phyloP scores from a whole-genome alignment of 2,797 vertebrate genomes.

The Ctenopoma multispine region DNA sequence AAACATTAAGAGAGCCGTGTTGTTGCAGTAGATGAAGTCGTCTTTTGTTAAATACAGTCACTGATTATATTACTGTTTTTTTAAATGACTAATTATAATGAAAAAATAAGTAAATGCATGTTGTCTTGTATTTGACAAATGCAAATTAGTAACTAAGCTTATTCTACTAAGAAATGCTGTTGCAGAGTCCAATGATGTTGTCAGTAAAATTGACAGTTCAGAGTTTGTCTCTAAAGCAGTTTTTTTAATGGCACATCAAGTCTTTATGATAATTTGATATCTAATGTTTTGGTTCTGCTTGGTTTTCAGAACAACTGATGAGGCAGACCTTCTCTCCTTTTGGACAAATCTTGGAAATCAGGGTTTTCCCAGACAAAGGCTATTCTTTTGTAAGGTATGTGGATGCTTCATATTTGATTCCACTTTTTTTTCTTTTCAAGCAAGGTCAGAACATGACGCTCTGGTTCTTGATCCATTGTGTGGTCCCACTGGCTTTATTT shows the following conservation, averaged over 20 bases:
- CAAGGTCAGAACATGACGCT: neutral
- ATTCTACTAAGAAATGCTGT: neutral
- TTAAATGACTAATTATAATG: too few relatives aligned
- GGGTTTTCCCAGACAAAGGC: slow-evolving; percentile 98
- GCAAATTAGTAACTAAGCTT: too few relatives aligned
- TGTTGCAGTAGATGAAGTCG: too few relatives aligned
- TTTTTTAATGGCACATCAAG: neutral
- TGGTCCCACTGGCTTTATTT: neutral
- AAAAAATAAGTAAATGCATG: too few relatives aligned
- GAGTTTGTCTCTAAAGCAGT: neutral
- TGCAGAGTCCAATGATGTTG: neutral
- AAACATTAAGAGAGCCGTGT: too few relatives aligned
- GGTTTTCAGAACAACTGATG: slow-evolving; percentile 94
- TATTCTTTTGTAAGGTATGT: slow-evolving; percentile 96
- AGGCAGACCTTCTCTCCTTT: slow-evolving; percentile 98
- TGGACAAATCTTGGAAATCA: slow-evolving; percentile 97
- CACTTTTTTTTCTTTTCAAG: neutral
- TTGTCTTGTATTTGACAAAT: too few relatives aligned
- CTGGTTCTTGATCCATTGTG: neutral
- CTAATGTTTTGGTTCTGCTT: slow-evolving; percentile 31
- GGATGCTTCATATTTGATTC: neutral
- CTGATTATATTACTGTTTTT: too few relatives aligned
- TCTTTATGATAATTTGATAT: neutral
- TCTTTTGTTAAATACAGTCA: too few relatives aligned
- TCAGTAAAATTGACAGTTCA: neutral